Evolutionary conservation across 2,797 vertebrate species (phyloP).

Genomic region (Xyrichtys novacula): DNA sequence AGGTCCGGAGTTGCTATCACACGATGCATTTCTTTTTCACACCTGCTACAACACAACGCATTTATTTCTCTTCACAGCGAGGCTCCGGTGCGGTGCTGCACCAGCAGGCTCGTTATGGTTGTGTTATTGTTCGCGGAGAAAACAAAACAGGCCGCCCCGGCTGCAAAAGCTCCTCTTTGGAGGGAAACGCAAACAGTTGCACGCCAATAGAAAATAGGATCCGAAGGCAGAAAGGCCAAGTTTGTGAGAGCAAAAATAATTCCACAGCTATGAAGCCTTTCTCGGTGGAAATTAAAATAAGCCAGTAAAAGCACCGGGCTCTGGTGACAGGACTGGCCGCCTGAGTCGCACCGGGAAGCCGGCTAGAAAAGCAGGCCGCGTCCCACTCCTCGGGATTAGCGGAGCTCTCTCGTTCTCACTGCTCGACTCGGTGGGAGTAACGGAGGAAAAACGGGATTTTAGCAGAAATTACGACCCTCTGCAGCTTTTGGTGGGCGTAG

Average conservation of each 20-base stretch:
- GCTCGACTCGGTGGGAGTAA: slow-evolving; percentile 27
- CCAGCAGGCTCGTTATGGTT: slow-evolving; percentile 57
- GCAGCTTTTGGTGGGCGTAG: background rate
- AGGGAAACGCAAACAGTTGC: slow-evolving; percentile 19
- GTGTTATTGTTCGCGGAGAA: slow-evolving; percentile 84
- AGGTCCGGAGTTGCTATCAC: slow-evolving; percentile 31
- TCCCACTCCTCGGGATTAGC: slow-evolving; percentile 56
- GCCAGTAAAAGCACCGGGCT: slow-evolving; percentile 63
- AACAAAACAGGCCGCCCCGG: slow-evolving; percentile 83
- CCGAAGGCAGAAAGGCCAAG: background rate
- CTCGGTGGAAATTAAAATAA: slow-evolving; percentile 12
- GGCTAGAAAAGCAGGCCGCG: slow-evolving; percentile 84
- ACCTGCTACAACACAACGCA: slow-evolving; percentile 34
- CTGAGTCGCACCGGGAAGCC: slow-evolving; percentile 66
- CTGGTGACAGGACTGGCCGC: slow-evolving; percentile 59
- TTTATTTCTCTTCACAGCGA: slow-evolving; percentile 9
- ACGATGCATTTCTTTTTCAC: slow-evolving; percentile 24
- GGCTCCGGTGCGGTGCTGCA: slow-evolving; percentile 45
- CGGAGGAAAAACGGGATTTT: slow-evolving; percentile 15
- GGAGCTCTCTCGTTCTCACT: slow-evolving; percentile 24
- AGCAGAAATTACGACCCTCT: background rate
- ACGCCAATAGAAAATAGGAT: background rate
- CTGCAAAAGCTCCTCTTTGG: slow-evolving; percentile 22
- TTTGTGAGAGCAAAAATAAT: background rate
- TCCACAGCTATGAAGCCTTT: slow-evolving; percentile 3